Conservation (phyloP, 2,113 vertebrate species). For the Lepus timidus region DNA sequence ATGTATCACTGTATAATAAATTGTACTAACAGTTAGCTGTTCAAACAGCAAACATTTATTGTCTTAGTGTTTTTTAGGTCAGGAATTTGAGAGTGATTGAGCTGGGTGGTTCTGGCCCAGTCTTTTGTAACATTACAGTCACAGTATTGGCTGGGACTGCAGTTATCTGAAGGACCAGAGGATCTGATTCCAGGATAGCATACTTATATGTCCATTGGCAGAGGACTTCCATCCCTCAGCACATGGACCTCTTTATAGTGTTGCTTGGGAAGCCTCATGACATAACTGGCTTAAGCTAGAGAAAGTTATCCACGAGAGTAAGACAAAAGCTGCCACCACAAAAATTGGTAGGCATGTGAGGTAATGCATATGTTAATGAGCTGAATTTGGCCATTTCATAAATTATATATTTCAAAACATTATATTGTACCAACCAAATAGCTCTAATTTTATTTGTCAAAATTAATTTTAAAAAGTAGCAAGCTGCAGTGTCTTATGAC, state of each 20-base stretch:
- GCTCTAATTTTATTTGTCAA: neutral
- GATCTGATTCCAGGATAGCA: neutral
- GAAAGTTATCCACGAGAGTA: neutral
- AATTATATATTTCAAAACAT: neutral
- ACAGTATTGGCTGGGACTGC: neutral
- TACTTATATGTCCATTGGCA: neutral
- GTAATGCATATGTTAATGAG: neutral
- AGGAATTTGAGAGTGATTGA: neutral
- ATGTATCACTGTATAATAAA: neutral
- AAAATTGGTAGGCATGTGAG: neutral
- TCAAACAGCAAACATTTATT: conserved; percentile 24
- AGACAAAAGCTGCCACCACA: neutral
- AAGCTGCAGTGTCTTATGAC: neutral
- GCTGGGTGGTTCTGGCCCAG: neutral
- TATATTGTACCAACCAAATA: neutral
- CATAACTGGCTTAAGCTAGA: neutral
- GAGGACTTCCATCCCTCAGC: neutral
- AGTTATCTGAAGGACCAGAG: neutral
- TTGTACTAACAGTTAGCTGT: neutral
- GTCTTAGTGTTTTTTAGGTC: neutral
- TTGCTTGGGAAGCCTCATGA: neutral
- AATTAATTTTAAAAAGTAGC: neutral
- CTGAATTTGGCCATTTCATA: neutral
- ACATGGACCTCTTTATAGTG: no score
- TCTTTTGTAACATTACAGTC: neutral